Percentiles rank a stretch among this genome's conserved stretches.
phyloP scores from a whole-genome alignment of 2,888 invertebrate genomes.

The Brachycybe producta region DNA sequence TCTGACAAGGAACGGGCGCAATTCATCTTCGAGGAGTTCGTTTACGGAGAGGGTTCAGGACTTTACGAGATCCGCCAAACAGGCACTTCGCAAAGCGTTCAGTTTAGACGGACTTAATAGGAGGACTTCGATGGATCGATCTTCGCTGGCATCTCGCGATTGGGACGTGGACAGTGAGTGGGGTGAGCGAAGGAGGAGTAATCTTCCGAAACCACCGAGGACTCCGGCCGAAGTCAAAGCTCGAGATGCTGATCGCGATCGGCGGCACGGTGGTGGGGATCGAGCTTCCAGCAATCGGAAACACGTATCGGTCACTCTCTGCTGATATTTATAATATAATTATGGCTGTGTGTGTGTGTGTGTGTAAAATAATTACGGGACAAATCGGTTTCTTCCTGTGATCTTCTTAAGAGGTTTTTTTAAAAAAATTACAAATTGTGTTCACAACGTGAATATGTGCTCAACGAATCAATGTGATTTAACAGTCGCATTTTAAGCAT shows the following conservation, averaged over 20 bases:
- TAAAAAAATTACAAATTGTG: no score
- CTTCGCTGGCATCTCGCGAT: constrained; percentile 1
- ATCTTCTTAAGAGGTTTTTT: no score
- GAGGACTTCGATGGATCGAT: not conserved
- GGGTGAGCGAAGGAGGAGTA: constrained; percentile 5
- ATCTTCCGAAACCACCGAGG: not conserved
- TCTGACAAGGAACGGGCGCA: not conserved
- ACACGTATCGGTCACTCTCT: constrained; percentile 7
- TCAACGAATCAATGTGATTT: no score
- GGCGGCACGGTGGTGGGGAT: no score
- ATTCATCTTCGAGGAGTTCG: not conserved
- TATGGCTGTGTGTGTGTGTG: no score
- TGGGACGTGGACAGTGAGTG: constrained; percentile 12
- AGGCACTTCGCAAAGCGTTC: constrained; percentile 17
- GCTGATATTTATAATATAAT: constrained; percentile 2
- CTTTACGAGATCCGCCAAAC: constrained; percentile 9
- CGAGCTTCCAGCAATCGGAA: no score
- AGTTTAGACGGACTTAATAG: constrained; percentile 14
- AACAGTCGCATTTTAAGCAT: no score
- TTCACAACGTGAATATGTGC: no score
- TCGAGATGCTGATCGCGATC: not conserved
- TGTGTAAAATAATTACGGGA: no score
- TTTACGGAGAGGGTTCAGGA: constrained; percentile 6
- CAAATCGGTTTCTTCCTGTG: no score
- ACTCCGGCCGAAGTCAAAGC: constrained; percentile 10